These are phyloP conservation scores for Quadroppia sp. DNA, from an alignment of 2,888 invertebrate species.

Conservation along the genomic window DNA sequence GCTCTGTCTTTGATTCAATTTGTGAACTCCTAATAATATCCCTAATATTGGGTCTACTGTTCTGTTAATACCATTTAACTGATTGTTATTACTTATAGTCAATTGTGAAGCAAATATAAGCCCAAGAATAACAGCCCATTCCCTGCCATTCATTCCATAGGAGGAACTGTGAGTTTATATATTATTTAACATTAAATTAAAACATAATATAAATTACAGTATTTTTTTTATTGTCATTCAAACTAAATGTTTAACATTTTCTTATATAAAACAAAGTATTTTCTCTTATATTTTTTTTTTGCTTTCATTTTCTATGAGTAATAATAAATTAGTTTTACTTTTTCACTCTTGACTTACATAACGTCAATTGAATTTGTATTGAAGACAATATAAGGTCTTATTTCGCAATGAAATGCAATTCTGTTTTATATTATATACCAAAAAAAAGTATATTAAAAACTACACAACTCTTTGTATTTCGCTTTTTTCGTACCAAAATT, in stretches of 20 bases:
- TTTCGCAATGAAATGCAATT: neutral
- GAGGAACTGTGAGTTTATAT: neutral
- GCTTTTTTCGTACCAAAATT: no score
- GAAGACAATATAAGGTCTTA: neutral
- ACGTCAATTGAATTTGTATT: neutral
- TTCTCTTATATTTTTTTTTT: no score
- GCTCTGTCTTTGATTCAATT: neutral
- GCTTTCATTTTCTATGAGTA: neutral
- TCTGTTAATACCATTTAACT: conserved; percentile 20
- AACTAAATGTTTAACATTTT: neutral
- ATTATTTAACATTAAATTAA: neutral
- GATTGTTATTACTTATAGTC: conserved; percentile 24
- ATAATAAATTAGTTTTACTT: neutral
- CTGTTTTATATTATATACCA: neutral
- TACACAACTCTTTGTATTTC: neutral
- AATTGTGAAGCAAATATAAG: conserved; percentile 8
- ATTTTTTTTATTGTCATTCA: neutral
- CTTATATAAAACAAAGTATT: neutral
- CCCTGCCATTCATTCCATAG: neutral
- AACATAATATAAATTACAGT: neutral
- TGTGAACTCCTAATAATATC: neutral
- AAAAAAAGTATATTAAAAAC: neutral
- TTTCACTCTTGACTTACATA: neutral
- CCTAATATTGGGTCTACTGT: neutral
- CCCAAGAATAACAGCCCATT: neutral